A percentile compares a stretch with the other conserved stretches of the same genome.
Evolutionary conservation across 2,888 invertebrate genomes (phyloP).

Genomic region (Heliconius sara): DNA sequence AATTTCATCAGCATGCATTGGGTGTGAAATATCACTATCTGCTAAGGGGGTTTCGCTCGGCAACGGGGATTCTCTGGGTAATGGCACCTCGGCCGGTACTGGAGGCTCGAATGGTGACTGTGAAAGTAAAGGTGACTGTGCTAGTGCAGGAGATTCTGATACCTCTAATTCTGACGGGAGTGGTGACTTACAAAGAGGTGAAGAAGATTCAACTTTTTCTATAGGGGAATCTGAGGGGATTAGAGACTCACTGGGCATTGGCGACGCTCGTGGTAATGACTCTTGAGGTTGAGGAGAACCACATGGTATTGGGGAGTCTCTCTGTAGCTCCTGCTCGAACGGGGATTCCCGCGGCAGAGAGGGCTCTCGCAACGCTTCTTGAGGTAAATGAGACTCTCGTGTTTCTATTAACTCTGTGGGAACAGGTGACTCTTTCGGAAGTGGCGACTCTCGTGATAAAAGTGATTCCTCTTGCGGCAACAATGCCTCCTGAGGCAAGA

Average conservation of each 20-base stretch:
- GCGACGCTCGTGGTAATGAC: slow-evolving; percentile 56
- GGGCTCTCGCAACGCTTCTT: slow-evolving; percentile 54
- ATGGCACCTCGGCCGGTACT: slow-evolving; percentile 50
- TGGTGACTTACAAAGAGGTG: slow-evolving; percentile 52
- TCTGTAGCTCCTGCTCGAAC: slow-evolving; percentile 52
- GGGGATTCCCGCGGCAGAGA: slow-evolving; percentile 46
- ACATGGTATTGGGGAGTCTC: slow-evolving; percentile 24
- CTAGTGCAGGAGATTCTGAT: slow-evolving; percentile 42
- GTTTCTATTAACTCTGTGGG: slow-evolving; percentile 51
- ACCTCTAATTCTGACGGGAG: slow-evolving; percentile 29
- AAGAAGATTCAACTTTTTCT: slow-evolving; percentile 41
- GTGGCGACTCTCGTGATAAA: slow-evolving; percentile 15
- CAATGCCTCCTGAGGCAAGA: slow-evolving; percentile 50
- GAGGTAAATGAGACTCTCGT: slow-evolving; percentile 51
- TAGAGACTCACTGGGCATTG: slow-evolving; percentile 48
- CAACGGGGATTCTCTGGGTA: slow-evolving; percentile 51
- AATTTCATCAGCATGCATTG: slow-evolving; percentile 26
- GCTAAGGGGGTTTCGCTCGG: slow-evolving; percentile 46
- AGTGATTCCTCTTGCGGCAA: slow-evolving; percentile 50
- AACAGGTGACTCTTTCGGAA: slow-evolving; percentile 16
- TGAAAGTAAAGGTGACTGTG: slow-evolving; percentile 43
- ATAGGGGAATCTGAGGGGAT: slow-evolving; percentile 53
- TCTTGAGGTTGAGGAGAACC: slow-evolving; percentile 39
- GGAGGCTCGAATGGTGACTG: slow-evolving; percentile 47
- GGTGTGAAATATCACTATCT: slow-evolving; percentile 28